phyloP scores from a whole-genome alignment of 2,797 vertebrate genomes.

The Allochrocebus solatus region DNA sequence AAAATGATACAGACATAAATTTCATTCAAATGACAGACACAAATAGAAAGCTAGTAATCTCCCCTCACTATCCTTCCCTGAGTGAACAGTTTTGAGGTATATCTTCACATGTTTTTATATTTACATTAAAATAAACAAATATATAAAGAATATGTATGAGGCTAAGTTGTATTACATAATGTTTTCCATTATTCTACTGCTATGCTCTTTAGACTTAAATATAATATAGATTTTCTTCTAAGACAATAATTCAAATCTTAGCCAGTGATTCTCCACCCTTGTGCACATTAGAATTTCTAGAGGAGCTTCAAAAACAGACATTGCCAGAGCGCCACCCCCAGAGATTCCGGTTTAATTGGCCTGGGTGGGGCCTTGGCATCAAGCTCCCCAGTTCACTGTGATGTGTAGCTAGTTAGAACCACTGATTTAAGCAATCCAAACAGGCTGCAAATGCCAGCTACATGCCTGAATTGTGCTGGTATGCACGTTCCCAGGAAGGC shows the following conservation, averaged over 20 bases:
- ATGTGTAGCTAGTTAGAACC: background rate
- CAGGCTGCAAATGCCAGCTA: background rate
- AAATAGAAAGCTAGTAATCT: background rate
- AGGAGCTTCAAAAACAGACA: background rate
- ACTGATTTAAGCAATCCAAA: background rate
- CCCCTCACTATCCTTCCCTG: background rate
- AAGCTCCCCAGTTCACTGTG: background rate
- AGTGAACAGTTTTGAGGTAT: background rate
- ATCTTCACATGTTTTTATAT: background rate
- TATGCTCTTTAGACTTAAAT: background rate
- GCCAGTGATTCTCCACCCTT: background rate
- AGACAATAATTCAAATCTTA: background rate
- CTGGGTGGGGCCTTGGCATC: conserved; percentile 37
- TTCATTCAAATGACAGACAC: background rate
- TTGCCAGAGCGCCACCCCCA: background rate
- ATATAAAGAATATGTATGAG: background rate
- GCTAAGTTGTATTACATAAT: background rate
- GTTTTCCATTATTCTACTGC: background rate
- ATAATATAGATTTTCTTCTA: background rate
- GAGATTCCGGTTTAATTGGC: conserved; percentile 41
- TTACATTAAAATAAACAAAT: conserved; percentile 8
- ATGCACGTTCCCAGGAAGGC: background rate
- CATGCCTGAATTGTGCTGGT: background rate
- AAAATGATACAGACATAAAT: background rate
- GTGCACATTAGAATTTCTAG: background rate